phyloP scores from a whole-genome alignment of 2,113 vertebrate species.

The Colossoma macropomum region DNA sequence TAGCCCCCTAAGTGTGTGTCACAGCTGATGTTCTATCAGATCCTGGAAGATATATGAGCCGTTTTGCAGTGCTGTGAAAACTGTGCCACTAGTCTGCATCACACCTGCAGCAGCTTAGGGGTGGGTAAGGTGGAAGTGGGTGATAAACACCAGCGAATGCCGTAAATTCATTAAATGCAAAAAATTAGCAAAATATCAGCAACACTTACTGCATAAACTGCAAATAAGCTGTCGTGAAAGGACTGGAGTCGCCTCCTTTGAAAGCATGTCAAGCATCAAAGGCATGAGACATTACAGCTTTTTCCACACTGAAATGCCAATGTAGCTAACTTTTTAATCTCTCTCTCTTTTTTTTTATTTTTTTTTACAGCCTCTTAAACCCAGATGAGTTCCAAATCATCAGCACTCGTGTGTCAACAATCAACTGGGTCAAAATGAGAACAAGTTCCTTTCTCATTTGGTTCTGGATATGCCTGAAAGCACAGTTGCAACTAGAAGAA shows the following conservation, averaged over 20 bases:
- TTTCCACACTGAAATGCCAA: neutral
- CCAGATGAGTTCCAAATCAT: too few relatives aligned
- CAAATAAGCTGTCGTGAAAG: neutral
- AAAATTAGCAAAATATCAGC: neutral
- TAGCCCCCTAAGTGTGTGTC: conserved; percentile 16
- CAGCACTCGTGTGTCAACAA: too few relatives aligned
- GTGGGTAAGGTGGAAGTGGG: neutral
- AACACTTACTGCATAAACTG: neutral
- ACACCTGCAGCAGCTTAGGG: neutral
- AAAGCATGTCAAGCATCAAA: neutral
- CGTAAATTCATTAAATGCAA: neutral
- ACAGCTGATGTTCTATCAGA: conserved; percentile 3
- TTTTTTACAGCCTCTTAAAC: neutral
- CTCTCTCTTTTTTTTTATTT: neutral
- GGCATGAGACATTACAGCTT: neutral
- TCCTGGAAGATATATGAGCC: neutral
- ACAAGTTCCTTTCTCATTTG: too few relatives aligned
- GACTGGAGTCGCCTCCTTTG: neutral
- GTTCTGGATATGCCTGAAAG: too few relatives aligned
- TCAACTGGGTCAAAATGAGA: too few relatives aligned
- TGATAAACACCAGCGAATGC: neutral
- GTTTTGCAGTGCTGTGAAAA: neutral
- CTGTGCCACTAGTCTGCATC: neutral
- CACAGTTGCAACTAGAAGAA: too few relatives aligned
- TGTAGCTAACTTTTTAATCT: neutral